Evolutionary conservation across 1,140 invertebrate species (phyloP), one percentile per base, ranked within the genome.

Genomic region (Heliconius hewitsoni): DNA sequence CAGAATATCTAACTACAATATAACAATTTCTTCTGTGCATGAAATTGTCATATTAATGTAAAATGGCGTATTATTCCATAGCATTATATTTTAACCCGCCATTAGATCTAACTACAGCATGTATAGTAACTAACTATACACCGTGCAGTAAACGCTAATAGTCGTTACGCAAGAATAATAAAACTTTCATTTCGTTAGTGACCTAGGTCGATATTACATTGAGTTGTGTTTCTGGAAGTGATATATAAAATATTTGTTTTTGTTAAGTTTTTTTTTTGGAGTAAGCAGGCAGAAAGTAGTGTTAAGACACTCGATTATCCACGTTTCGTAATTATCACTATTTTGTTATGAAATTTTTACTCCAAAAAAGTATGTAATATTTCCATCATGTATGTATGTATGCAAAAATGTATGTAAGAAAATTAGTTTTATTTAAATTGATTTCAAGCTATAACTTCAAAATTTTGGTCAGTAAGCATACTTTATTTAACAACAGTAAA

Each of bases 111-210:
- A 70, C 60, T 60, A 66, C 23, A 52, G 50, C 18, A 52, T 19
- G 57, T 76, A 70, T 9, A 50, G 55, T 57, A 57, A 23, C n/a
- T 57, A 57, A 57, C 55, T 57, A 57, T 8, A 57, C 50, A 52
- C 50, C 5, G 55, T 23, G 19, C 19, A 57, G 60, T 66, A 66
- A 18, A 74, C 9, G 71, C 37, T 71, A 46, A 70, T 71, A 42
- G 37, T 76, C 39, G 57, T 70, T 71, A 76, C 60, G 60, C 42
- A 76, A 76, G 27, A 66, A 66, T 71, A 70, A 76, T 70, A 76
- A 70, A 70, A 76, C 74, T 76, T 76, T 76, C 74, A 71, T 76
- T 76, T 70, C 57, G 74, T 70, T 60, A 76, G 60, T 76, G 74
- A 76, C 74, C 74, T 76, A 76, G 57, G 66, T 66, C 60, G 60